These are phyloP conservation scores for Sericinus montela DNA, from an alignment of 2,888 invertebrate species.

Conservation along the genomic window DNA sequence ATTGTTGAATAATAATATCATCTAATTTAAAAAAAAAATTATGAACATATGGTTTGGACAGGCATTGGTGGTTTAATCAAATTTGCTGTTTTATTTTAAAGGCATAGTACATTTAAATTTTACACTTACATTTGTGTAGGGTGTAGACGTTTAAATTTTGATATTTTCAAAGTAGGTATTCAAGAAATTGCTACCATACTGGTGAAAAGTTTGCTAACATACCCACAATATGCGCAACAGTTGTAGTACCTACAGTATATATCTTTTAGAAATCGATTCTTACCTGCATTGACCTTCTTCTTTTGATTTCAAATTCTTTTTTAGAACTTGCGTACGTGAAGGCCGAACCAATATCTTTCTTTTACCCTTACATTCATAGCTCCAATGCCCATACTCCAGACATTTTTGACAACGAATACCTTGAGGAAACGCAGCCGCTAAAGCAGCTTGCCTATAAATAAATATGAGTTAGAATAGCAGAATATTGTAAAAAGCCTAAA, in stretches of 20 bases:
- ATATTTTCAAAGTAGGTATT: too few species aligned
- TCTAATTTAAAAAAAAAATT: too few species aligned
- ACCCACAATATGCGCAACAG: slow-evolving; percentile 7
- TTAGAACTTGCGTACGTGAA: slow-evolving; percentile 89
- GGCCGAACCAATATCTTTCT: slow-evolving; percentile 91
- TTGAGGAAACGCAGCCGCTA: slow-evolving; percentile 84
- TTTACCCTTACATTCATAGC: slow-evolving; percentile 94
- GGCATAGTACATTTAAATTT: too few species aligned
- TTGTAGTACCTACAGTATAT: too few species aligned
- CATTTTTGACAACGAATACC: slow-evolving; percentile 95
- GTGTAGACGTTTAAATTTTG: too few species aligned
- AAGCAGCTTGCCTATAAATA: slow-evolving; percentile 73
- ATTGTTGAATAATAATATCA: too few species aligned
- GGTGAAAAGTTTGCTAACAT: neutral
- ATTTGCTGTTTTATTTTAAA: too few species aligned
- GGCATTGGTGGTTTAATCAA: too few species aligned
- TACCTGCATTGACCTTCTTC: slow-evolving; percentile 63
- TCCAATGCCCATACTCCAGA: slow-evolving; percentile 95
- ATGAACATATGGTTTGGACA: too few species aligned
- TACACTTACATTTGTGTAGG: too few species aligned
- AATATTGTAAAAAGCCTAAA: slow-evolving; percentile 13
- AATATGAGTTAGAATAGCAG: slow-evolving; percentile 15
- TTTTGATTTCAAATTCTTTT: slow-evolving; percentile 77
- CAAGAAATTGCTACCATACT: too few species aligned
- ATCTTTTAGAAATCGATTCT: too few species aligned